phyloP scores from a whole-genome alignment of 2,888 invertebrate genomes.

The Drosophila antonietae region DNA sequence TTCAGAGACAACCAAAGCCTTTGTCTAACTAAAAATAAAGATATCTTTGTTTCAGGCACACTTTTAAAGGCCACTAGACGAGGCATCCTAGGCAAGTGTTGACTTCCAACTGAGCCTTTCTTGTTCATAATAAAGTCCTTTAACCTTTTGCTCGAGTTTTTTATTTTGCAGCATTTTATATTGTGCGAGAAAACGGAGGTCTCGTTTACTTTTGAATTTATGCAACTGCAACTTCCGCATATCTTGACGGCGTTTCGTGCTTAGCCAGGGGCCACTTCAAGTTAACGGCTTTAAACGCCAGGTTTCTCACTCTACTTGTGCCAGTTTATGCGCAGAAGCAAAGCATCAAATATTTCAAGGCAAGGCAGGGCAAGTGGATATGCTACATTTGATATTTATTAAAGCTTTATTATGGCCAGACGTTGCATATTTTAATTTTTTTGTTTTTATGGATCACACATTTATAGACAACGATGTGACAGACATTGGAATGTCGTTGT shows the following conservation, averaged over 20 bases:
- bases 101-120: constrained; percentile 16
- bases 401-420: constrained; percentile 3
- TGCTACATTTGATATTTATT: neutral
- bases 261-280: constrained; percentile 38
- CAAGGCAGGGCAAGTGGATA: neutral
- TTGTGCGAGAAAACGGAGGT: constrained; percentile 3
- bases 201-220: constrained; percentile 30
- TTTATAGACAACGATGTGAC: constrained; percentile 5
- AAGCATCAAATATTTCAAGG: constrained; percentile 1
- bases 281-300: constrained; percentile 32
- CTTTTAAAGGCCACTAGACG: constrained; percentile 57
- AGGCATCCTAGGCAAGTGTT: constrained; percentile 28
- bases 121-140: constrained; percentile 59
- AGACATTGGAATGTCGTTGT: constrained; percentile 25
- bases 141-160: constrained; percentile 65
- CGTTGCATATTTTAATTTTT: constrained; percentile 9
- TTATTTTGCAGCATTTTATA: constrained; percentile 8
- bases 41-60: neutral
- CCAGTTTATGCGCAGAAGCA: neutral
- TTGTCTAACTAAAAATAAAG: constrained; percentile 18
- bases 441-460: constrained; percentile 16
- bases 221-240: constrained; percentile 66
- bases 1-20: constrained; percentile 14
- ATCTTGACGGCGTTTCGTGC: constrained; percentile 34
- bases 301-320: neutral